phyloP scores from a whole-genome alignment of 2,113 vertebrate species.

The Lota lota region DNA sequence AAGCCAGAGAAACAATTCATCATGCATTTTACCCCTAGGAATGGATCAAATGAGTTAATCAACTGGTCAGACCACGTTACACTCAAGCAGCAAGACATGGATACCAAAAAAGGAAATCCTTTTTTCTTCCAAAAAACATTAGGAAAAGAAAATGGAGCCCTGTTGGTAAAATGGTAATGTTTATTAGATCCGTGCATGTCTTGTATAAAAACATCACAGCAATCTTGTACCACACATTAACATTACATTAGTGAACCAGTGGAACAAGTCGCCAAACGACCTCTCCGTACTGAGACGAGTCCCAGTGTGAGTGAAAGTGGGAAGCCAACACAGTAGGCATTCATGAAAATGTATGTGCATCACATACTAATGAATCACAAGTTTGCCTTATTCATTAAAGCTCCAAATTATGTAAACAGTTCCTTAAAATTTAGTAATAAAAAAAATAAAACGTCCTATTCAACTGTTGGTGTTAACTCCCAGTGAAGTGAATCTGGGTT shows the following conservation, averaged over 20 bases:
- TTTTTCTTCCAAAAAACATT: background rate
- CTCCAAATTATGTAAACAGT: constrained; percentile 33
- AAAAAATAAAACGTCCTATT: constrained; percentile 32
- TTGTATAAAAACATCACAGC: constrained; percentile 28
- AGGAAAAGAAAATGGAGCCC: background rate
- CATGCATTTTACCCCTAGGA: too few species aligned
- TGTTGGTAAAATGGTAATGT: constrained; percentile 27
- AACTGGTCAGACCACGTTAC: too few species aligned
- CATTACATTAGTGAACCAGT: constrained; percentile 23
- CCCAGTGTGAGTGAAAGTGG: background rate
- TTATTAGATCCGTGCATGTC: constrained; percentile 54
- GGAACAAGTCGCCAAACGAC: background rate
- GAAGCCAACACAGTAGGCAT: constrained; percentile 41
- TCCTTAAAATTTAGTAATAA: constrained; percentile 11
- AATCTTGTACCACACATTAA: constrained; percentile 10
- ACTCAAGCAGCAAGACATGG: too few species aligned
- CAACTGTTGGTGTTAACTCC: background rate
- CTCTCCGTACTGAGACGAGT: background rate
- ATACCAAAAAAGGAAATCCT: too few species aligned
- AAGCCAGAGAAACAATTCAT: too few species aligned
- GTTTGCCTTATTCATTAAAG: constrained; percentile 31
- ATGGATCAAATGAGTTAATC: too few species aligned
- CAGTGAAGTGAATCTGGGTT: background rate
- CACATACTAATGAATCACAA: constrained; percentile 22
- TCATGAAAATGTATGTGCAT: constrained; percentile 22